A percentile compares a stretch with the other conserved stretches of the same genome.
These are phyloP conservation scores for Keiferia lycopersicella DNA, from an alignment of 2,888 invertebrate genomes.

Conservation along the genomic window DNA sequence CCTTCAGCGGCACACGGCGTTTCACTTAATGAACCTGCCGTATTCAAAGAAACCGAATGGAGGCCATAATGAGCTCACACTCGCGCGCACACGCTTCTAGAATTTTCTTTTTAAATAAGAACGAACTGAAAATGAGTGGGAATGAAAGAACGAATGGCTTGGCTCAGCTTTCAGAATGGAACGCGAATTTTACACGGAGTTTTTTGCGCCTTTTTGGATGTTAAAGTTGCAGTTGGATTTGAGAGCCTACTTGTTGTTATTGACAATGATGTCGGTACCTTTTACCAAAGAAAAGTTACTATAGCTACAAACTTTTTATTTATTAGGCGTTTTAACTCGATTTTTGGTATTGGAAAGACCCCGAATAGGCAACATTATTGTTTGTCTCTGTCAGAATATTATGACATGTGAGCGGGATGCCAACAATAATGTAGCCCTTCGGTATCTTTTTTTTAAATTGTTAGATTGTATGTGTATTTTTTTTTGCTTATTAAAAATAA, in stretches of 20 bases:
- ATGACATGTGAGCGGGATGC: no score
- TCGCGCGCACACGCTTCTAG: conserved; percentile 61
- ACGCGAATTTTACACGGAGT: background rate
- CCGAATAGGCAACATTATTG: no score
- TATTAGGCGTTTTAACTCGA: no score
- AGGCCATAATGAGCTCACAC: conserved; percentile 63
- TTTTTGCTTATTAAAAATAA: no score
- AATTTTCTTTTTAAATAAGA: conserved; percentile 57
- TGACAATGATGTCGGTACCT: background rate
- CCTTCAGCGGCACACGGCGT: conserved; percentile 50
- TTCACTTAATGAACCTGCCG: conserved; percentile 59
- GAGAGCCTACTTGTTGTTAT: background rate
- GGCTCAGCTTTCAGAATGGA: conserved; percentile 16
- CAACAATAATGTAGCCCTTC: no score
- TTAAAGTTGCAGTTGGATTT: background rate
- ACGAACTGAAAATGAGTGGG: conserved; percentile 28
- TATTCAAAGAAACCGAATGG: conserved; percentile 59
- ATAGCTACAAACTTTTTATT: no score
- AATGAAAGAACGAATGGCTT: conserved; percentile 30
- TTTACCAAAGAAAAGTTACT: background rate
- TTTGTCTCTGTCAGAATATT: no score
- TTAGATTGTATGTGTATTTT: no score
- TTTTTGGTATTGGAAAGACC: no score
- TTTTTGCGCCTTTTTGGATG: background rate
- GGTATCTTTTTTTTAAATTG: no score